Evolutionary conservation across 2,797 vertebrate species (phyloP).

Genomic region (Bucorvus abyssinicus): DNA sequence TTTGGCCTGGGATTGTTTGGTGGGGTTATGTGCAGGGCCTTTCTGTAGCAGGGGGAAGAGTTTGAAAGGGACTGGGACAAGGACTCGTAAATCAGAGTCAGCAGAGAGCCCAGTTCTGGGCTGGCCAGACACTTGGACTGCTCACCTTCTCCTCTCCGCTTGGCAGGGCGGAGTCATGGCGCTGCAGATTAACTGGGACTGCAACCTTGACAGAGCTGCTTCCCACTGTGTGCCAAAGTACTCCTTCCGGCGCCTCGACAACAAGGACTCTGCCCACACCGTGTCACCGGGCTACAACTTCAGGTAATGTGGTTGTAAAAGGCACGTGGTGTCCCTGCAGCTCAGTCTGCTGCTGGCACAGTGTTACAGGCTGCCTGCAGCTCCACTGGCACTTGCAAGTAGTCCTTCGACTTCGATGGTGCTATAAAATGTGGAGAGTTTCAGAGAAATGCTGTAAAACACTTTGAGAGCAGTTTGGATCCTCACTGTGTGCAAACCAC

Average conservation of each 20-base stretch:
- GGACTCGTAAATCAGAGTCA: not conserved
- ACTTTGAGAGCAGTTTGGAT: not conserved
- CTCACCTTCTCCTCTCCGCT: not conserved
- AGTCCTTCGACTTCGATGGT: fast-evolving
- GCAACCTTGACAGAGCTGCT: conserved; percentile 84
- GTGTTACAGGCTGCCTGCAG: not conserved
- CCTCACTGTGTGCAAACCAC: not conserved
- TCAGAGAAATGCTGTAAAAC: not conserved
- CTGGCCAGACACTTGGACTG: not conserved
- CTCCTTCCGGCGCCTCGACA: conserved; percentile 87
- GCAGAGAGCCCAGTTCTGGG: not conserved
- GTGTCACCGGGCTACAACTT: conserved; percentile 90
- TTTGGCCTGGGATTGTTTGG: not conserved
- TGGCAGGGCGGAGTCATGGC: conserved; percentile 88
- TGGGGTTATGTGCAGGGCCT: not conserved
- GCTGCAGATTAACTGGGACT: conserved; percentile 89
- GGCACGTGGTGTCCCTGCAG: not conserved
- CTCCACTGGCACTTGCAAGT: not conserved
- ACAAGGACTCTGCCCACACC: conserved; percentile 74
- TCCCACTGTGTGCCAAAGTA: conserved; percentile 83
- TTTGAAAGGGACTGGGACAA: not conserved
- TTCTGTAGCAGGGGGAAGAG: not conserved
- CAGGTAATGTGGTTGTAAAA: conserved; percentile 71
- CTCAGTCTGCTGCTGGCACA: not conserved
- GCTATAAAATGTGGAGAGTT: not conserved